Conservation (phyloP, 2,113 vertebrate genomes). For the Phyllostomus hastatus region DNA sequence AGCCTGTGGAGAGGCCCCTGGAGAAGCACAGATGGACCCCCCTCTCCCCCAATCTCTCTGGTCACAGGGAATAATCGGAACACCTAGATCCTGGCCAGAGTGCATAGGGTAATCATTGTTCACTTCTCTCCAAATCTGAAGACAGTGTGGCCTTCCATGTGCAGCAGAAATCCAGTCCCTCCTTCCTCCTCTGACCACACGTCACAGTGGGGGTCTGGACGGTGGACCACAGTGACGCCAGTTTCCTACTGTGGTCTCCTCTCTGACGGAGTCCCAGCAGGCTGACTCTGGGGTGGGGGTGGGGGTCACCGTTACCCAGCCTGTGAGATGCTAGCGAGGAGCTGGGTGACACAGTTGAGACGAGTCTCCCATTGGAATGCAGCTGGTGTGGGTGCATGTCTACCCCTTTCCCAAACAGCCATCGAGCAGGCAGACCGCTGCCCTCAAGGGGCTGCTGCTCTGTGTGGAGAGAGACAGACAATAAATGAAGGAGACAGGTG, state of each 20-base stretch:
- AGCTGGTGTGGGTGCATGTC: neutral
- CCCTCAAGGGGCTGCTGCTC: neutral
- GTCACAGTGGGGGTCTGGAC: neutral
- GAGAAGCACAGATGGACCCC: neutral
- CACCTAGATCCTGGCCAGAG: neutral
- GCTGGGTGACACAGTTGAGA: neutral
- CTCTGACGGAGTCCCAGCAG: neutral
- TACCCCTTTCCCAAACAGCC: neutral
- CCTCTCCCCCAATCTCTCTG: neutral
- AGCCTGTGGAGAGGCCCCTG: neutral
- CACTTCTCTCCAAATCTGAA: neutral
- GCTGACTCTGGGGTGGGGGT: neutral
- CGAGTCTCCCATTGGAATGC: too few relatives aligned
- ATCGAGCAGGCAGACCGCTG: neutral
- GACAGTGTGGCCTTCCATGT: fast-evolving
- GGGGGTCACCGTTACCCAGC: neutral
- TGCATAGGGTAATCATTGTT: neutral
- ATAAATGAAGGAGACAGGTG: neutral
- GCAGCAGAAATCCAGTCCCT: neutral
- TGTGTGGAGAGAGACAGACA: neutral
- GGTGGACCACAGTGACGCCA: neutral
- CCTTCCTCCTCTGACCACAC: neutral
- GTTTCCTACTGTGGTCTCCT: neutral
- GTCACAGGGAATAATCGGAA: neutral
- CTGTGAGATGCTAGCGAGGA: neutral